Base-by-base conservation (phyloP, 92 coral and sea anemone species). In the Palythoa grandis region DNA sequence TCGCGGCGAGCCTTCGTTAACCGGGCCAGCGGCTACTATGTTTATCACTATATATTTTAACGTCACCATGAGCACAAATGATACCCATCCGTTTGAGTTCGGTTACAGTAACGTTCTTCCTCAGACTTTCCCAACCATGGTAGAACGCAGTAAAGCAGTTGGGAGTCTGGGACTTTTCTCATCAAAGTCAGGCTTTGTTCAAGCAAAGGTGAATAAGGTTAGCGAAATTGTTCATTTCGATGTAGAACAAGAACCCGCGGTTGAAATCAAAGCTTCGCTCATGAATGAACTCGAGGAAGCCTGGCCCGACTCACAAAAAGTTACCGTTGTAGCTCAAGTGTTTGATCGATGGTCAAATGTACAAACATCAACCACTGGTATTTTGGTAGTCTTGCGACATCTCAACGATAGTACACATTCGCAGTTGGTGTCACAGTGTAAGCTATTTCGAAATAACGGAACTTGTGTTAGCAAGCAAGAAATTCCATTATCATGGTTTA, bases 401-500 rank as follows among this genome's bases (percentile, higher is more conserved):
- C 58, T 79, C 8, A 77, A 47, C 52, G 54, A 74, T 19, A 63
- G 83, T 82, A 29, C 86, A 35, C 74, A 79, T 24, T 66, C 71
- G 17, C 83, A 79, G 70, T 69, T 40, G 22, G 25, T 15, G 25
- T 77, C 82, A 15, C 72, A 29, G 50, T 89, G 92, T 67, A 20
- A 58, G 29, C 92, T 88, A 0, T 79, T 77, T 48, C 63, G 60
- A 20, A 3, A 78, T 7, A 63, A 84, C 54, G 92, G 92, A 37
- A 89, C 83, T 6, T 89, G 89, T 58, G 78, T 78, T 66, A 74
- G 70, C 69, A 50, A 79, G 22, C 82, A 66, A 65, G 47, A 11
- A 16, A 24, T 89, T 3, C 92, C 92, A 4, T 56, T 14, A 35
- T 39, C 87, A 19, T 89, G 92, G 92, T 74, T 86, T n/a, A 89